Evolutionary conservation across 2,113 vertebrate species (phyloP).

Genomic region (Lontra canadensis): DNA sequence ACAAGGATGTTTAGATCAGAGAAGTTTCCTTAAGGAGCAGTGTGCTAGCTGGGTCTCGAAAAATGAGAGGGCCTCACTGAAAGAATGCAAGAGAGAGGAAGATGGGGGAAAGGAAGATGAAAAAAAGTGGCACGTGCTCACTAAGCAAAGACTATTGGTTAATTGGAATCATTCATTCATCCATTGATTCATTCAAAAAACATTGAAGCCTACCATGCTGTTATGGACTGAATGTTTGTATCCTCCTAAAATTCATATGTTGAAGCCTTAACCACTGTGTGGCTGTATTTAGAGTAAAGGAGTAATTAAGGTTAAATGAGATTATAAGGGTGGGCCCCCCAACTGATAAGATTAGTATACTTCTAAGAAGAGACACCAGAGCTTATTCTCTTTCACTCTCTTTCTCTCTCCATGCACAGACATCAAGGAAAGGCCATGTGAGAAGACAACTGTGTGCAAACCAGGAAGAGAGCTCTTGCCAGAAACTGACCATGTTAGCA

Average conservation of each 20-base stretch:
- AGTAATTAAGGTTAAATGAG: conserved; percentile 12
- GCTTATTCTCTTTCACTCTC: no score
- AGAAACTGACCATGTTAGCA: not conserved
- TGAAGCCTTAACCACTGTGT: not conserved
- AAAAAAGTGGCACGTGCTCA: no score
- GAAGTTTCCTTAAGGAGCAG: not conserved
- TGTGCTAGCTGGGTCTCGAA: not conserved
- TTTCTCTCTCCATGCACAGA: not conserved
- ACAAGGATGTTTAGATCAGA: not conserved
- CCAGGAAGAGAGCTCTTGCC: not conserved
- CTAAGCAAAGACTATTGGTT: not conserved
- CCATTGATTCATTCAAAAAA: not conserved
- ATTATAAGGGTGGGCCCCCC: not conserved
- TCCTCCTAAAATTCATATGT: not conserved
- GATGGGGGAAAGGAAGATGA: not conserved
- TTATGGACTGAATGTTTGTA: not conserved
- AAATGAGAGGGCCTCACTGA: not conserved
- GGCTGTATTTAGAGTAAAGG: not conserved
- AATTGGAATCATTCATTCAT: not conserved
- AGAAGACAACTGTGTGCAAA: not conserved
- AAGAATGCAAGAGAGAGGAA: not conserved
- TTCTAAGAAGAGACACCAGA: not conserved
- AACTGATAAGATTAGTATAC: not conserved
- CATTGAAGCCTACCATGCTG: not conserved
- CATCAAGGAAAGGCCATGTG: not conserved